A percentile compares a stretch with the other conserved stretches of the same genome.
Evolutionary conservation across 2,888 invertebrate species (phyloP).

Genomic region (Melanophora roralis): DNA sequence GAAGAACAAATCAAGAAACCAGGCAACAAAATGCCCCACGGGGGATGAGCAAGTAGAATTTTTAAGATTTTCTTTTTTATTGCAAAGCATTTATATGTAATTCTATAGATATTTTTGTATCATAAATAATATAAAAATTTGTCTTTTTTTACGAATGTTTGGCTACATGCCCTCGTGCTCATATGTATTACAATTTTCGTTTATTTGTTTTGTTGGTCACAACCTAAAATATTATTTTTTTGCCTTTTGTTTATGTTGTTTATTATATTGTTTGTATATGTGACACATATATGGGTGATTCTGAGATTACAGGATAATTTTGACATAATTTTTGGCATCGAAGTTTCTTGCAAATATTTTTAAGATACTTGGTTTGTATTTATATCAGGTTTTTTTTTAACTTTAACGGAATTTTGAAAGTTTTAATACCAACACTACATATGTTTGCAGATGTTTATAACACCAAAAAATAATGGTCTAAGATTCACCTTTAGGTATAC

Average conservation of each 20-base stretch:
- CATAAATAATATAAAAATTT: conserved; percentile 9
- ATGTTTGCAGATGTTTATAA: too few relatives aligned
- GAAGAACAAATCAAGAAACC: neutral
- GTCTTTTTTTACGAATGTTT: neutral
- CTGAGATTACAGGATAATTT: too few relatives aligned
- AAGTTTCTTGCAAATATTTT: too few relatives aligned
- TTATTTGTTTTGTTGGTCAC: neutral
- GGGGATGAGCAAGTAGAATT: neutral
- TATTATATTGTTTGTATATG: neutral
- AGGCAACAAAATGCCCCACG: neutral
- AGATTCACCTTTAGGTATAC: too few relatives aligned
- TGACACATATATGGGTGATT: too few relatives aligned
- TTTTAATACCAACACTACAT: too few relatives aligned
- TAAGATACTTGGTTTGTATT: too few relatives aligned
- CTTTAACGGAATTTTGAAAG: too few relatives aligned
- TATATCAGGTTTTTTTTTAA: too few relatives aligned
- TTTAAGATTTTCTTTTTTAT: neutral
- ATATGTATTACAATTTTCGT: neutral
- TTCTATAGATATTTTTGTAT: neutral
- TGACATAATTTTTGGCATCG: too few relatives aligned
- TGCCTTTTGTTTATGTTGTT: neutral
- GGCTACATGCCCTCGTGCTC: conserved; percentile 29
- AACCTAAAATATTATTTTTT: neutral
- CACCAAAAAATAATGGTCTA: too few relatives aligned
- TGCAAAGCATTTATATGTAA: neutral